phyloP scores from a whole-genome alignment of 2,797 vertebrate species.

The Hippopotamyrus pictus region DNA sequence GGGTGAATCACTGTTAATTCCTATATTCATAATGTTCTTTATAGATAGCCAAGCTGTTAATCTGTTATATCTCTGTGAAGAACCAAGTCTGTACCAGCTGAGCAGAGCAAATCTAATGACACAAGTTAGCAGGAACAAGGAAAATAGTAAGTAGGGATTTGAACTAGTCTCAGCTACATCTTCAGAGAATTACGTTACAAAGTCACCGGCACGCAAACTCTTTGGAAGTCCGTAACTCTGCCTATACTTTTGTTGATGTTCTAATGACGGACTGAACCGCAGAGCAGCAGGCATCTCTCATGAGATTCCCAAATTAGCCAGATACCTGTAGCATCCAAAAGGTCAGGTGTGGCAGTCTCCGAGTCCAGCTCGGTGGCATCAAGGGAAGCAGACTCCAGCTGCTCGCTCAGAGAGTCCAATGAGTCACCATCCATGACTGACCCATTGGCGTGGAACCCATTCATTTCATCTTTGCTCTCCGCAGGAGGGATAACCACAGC shows the following conservation, averaged over 20 bases:
- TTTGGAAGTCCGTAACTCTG: not conserved
- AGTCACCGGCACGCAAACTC: not conserved
- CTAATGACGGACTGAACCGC: not conserved
- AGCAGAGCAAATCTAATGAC: not conserved
- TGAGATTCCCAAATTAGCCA: not conserved
- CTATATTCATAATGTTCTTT: not conserved
- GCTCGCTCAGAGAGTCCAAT: conserved; percentile 85
- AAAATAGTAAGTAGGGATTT: not conserved
- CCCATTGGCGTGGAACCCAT: conserved; percentile 89
- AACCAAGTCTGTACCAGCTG: not conserved
- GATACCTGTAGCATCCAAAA: conserved; percentile 53
- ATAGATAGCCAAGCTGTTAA: not conserved
- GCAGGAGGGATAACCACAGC: conserved; percentile 42
- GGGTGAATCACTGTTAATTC: not conserved
- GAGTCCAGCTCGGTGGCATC: conserved; percentile 79
- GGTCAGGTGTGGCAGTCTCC: conserved; percentile 58
- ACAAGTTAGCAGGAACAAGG: not conserved
- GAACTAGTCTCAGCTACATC: not conserved
- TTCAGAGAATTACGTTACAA: not conserved
- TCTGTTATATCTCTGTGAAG: not conserved
- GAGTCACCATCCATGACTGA: conserved; percentile 76
- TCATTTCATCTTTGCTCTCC: conserved; percentile 65
- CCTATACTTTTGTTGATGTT: not conserved
- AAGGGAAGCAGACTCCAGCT: conserved; percentile 79
- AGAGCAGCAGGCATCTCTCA: not conserved